Base-by-base conservation (phyloP, 2,113 vertebrate species). In the Glareola pratincola region DNA sequence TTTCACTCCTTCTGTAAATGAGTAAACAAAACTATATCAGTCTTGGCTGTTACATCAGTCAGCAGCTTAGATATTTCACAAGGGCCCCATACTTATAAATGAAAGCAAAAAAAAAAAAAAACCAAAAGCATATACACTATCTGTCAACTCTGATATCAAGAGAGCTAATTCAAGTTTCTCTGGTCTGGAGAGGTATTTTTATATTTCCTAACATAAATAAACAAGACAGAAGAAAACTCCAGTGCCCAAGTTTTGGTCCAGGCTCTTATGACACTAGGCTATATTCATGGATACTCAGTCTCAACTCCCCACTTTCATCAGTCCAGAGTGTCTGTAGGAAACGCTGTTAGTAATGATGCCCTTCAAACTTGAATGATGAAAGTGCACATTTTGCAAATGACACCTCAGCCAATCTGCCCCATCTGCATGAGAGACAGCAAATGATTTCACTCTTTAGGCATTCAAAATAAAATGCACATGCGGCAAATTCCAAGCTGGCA, bases 401-500 rank as follows among this genome's bases (percentile, higher is more conserved):
- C 85, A 96, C 81, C 79, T 94, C 80, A 77, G 86, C 84, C 95
- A 88, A 76, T 91, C 86, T 85, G 63, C 26, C 80, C 80, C 88
- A 82, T 87, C 84, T 95, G 68, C 89, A 50, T 77, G 75, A 95
- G 83, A 88, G 76, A 85, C 9, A 0, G 53, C 75, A 96, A 93
- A 93, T 87, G 71, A 88, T 92, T 97, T 96, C 85, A 88, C 79
- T 96, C 96, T 96, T 91, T 59, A 92, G 95, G 92, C 92, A 93
- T 95, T 94, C 96, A 96, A 95, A 96, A 90, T 88, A 96, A 97
- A 97, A 91, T 66, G 87, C 92, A 91, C 85, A 95, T 90, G 83
- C 57, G 22, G 92, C 96, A 98, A 97, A 97, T 97, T 97, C 93
- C 88, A 96, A 97, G 86, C 93, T 94, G 94, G 94, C 93, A 97